Evolutionary conservation across 2,888 invertebrate genomes (phyloP), one percentile per base, ranked within the genome.

Genomic region (Hoplodrina ambigua): DNA sequence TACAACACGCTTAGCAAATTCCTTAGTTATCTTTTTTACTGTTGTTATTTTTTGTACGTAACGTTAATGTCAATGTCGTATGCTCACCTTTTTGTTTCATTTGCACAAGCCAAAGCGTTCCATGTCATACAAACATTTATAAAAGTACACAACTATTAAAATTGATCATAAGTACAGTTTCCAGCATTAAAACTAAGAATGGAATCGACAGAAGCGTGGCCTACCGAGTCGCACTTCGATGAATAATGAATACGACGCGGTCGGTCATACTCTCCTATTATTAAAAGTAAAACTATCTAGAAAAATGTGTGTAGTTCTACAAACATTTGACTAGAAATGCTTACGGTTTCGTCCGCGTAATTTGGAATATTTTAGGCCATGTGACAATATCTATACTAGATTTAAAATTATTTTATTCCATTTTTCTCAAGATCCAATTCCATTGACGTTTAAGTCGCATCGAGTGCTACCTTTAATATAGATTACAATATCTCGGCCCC

Each of bases 261-360:
- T 25, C 55, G 37, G 33, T 37, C 13, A 41, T 6, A 13, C 49
- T 54, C 44, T 49, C 17, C 11, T 75, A 65, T 52, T 44, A 41
- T n/a, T 30, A 49, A 11, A 25, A 25, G 25, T 25, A 25, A 25
- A 46, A 53, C 49, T 58, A 49, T 11, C 8, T 8, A 41, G 41
- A 25, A 66, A n/a, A 20, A 17, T 49, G 4, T 52, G 59, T 61
- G 73, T 30, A 30, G 19, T 63, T 63, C 33, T 63, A 53, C 19
- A 49, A 49, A 73, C 33, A 63, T 54, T 79, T 79, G 73, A 74
- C 80, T 74, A 74, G 75, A 74, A 74, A 74, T 80, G 66, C 49
- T 46, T 64, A 59, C 73, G 75, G 57, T 46, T 57, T 61, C 60
- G 15, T 50, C 68, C 60, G 44, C 54, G 59, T 67, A 75, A 61